Conservation (phyloP, 2,888 invertebrate genomes). For the Drosophila robusta region DNA sequence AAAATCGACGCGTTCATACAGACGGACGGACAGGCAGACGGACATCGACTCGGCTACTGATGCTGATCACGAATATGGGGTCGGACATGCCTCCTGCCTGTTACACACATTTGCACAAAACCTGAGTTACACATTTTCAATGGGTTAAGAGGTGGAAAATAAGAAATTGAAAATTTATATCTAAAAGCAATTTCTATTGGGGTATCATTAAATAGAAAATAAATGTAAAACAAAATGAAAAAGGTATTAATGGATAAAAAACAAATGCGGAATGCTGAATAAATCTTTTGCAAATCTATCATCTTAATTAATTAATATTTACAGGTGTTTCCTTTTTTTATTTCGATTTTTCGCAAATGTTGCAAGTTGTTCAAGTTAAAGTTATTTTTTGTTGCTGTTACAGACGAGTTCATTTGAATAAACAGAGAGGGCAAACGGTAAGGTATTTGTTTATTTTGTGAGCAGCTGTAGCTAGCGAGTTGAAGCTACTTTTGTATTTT, state of each 20-base stretch:
- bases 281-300: not conserved
- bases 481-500: slow-evolving; percentile 47
- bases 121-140: too few species aligned
- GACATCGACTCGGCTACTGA: too few species aligned
- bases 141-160: too few species aligned
- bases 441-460: slow-evolving; percentile 37
- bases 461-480: slow-evolving; percentile 42
- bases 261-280: not conserved
- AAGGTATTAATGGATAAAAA: not conserved
- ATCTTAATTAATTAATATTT: slow-evolving; percentile 27
- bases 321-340: not conserved
- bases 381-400: slow-evolving; percentile 18
- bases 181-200: too few species aligned
- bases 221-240: not conserved
- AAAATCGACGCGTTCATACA: too few species aligned
- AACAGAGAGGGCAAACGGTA: slow-evolving; percentile 25
- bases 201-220: not conserved
- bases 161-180: too few species aligned
- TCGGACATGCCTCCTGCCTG: too few species aligned
- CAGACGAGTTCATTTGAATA: slow-evolving; percentile 51
- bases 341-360: not conserved
- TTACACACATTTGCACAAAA: too few species aligned
- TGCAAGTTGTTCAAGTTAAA: not conserved
- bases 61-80: too few species aligned
- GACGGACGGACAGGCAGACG: too few species aligned